Conservation (phyloP, 1,140 invertebrate genomes). For the Diabrotica undecimpunctata region DNA sequence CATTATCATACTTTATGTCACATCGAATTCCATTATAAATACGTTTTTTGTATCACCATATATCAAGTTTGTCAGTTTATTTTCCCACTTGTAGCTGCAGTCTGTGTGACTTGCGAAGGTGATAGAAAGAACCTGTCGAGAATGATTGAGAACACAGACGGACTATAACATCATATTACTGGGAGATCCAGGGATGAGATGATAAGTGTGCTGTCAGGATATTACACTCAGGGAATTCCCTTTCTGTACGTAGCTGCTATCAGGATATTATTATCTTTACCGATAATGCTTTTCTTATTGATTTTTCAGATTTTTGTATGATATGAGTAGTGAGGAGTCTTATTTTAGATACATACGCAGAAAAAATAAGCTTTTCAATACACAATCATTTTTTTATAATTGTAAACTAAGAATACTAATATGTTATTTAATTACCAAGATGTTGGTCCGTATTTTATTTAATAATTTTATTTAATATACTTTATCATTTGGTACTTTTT, state of each 20-base stretch:
- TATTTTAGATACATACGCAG: too few relatives aligned
- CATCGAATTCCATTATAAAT: background rate
- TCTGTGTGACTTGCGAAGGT: conserved; percentile 23
- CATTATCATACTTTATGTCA: background rate
- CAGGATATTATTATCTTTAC: conserved; percentile 31
- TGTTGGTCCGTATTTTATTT: too few relatives aligned
- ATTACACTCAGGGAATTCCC: conserved; percentile 37
- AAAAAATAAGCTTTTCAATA: too few relatives aligned
- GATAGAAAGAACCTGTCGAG: conserved; percentile 38
- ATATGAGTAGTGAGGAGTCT: too few relatives aligned
- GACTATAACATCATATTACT: conserved; percentile 46
- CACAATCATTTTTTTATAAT: too few relatives aligned
- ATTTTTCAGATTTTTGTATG: background rate
- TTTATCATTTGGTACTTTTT: too few relatives aligned
- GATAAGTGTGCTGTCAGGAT: conserved; percentile 41
- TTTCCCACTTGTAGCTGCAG: conserved; percentile 17
- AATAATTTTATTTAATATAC: too few relatives aligned
- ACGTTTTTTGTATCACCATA: background rate
- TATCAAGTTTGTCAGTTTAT: conserved; percentile 8
- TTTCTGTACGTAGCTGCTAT: conserved; percentile 26
- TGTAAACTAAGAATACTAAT: too few relatives aligned
- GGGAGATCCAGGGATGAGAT: conserved; percentile 37
- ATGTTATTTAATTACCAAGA: too few relatives aligned
- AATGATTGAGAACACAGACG: conserved; percentile 44
- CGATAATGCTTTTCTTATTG: conserved; percentile 21